Percentiles rank a stretch among this genome's conserved stretches.
Conservation (phyloP, 30 jellyfish, hydroid and myxozoan genomes). For the Phacellophora camtschatica region DNA sequence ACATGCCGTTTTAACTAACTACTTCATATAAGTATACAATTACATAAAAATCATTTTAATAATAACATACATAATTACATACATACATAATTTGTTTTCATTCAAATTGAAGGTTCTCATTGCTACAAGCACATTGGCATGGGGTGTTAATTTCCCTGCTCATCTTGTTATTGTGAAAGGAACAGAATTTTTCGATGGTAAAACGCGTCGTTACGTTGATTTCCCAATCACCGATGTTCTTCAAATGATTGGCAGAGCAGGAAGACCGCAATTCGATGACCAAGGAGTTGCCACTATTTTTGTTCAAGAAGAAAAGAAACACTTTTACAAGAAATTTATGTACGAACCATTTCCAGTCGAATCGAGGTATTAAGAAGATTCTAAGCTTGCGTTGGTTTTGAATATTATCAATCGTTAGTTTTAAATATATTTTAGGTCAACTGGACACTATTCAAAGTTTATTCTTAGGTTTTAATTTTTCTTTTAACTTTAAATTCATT, state of each 20-base stretch:
- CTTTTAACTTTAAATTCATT: background rate
- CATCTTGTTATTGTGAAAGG: constrained; percentile 97
- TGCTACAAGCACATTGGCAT: constrained; percentile 97
- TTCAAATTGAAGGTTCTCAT: constrained; percentile 67
- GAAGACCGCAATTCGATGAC: constrained; percentile 99
- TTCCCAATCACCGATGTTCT: constrained; percentile 98
- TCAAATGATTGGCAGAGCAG: constrained; percentile 99
- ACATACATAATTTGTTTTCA: too few species aligned
- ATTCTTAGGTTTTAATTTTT: too few species aligned
- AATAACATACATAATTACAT: too few species aligned
- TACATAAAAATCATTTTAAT: too few species aligned
- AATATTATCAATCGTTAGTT: background rate
- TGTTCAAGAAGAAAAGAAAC: constrained; percentile 97
- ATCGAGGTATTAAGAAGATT: constrained; percentile 65
- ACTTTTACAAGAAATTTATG: constrained; percentile 92
- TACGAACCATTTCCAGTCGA: constrained; percentile 99
- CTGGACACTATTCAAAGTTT: too few species aligned
- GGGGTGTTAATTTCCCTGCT: constrained; percentile 99
- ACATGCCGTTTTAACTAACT: too few species aligned
- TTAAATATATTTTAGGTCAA: background rate
- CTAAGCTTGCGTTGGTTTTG: background rate
- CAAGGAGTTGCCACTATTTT: constrained; percentile 96
- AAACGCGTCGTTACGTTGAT: constrained; percentile 90
- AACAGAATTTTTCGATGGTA: constrained; percentile 96
- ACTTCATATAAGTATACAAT: too few species aligned